phyloP scores from a whole-genome alignment of 2,888 invertebrate species.

The Saturnia japonica region DNA sequence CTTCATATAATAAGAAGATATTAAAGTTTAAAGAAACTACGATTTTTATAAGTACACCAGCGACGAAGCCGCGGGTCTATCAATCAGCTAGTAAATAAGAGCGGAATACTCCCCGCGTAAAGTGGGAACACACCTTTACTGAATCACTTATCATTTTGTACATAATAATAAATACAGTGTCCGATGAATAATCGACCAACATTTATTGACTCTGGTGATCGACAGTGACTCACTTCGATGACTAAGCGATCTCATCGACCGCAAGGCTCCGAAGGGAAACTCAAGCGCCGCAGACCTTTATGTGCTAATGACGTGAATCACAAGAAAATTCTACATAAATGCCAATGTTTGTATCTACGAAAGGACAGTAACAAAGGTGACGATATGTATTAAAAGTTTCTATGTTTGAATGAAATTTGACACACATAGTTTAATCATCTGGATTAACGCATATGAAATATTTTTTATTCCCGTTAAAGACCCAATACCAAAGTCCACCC shows the following conservation, averaged over 20 bases:
- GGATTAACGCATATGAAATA: no score
- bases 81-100: no score
- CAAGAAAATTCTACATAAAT: background rate
- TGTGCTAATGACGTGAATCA: conserved; percentile 46
- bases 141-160: conserved; percentile 15
- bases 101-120: background rate
- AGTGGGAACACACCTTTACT: conserved; percentile 1
- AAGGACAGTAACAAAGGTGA: background rate
- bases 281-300: conserved; percentile 31
- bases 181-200: conserved; percentile 29
- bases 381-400: background rate
- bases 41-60: no score
- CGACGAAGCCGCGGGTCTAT: no score
- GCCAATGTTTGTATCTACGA: background rate
- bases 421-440: no score
- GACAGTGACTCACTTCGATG: conserved; percentile 32
- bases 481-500: no score
- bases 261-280: conserved; percentile 21
- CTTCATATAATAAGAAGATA: no score
- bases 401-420: no score
- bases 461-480: no score
- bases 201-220: conserved; percentile 26
- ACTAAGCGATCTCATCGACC: conserved; percentile 29
- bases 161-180: conserved; percentile 22
- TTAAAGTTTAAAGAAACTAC: no score